Conservation (phyloP, 2,113 vertebrate genomes). For the Callionymus lyra region DNA sequence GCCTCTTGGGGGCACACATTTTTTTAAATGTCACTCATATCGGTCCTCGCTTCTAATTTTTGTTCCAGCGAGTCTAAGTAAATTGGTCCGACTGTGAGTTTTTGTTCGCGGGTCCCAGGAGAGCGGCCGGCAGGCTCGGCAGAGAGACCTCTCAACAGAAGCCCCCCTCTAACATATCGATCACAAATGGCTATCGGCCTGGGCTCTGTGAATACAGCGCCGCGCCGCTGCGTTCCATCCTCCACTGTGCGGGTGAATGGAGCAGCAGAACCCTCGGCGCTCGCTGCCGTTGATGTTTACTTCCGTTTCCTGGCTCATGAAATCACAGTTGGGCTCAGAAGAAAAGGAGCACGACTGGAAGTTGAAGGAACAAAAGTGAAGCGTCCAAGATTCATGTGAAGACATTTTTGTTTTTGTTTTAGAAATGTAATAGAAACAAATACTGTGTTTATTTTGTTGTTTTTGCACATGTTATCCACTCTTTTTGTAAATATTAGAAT, state of each 20-base stretch:
- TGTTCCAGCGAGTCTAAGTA: slow-evolving; percentile 47
- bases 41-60: slow-evolving; percentile 43
- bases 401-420: too few species aligned
- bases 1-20: slow-evolving; percentile 18
- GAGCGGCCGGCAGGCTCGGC: slow-evolving; percentile 43
- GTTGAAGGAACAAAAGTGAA: slow-evolving; percentile 34
- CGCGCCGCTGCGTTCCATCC: slow-evolving; percentile 50
- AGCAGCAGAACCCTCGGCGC: slow-evolving; percentile 54
- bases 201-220: slow-evolving; percentile 63
- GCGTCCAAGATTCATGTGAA: too few species aligned
- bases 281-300: slow-evolving; percentile 40
- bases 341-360: slow-evolving; percentile 26
- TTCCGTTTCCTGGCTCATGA: slow-evolving; percentile 25
- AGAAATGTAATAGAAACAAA: too few species aligned
- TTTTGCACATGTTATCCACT: too few species aligned
- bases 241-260: slow-evolving; percentile 57
- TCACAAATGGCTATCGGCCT: slow-evolving; percentile 59
- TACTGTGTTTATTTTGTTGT: too few species aligned
- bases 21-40: slow-evolving; percentile 55
- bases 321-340: slow-evolving; percentile 20
- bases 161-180: slow-evolving; percentile 61
- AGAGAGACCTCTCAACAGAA: slow-evolving; percentile 51
- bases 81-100: slow-evolving; percentile 62
- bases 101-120: slow-evolving; percentile 58
- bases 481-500: too few species aligned